phyloP scores from a whole-genome alignment of 2,113 vertebrate genomes.

The Calyptomena viridis region DNA sequence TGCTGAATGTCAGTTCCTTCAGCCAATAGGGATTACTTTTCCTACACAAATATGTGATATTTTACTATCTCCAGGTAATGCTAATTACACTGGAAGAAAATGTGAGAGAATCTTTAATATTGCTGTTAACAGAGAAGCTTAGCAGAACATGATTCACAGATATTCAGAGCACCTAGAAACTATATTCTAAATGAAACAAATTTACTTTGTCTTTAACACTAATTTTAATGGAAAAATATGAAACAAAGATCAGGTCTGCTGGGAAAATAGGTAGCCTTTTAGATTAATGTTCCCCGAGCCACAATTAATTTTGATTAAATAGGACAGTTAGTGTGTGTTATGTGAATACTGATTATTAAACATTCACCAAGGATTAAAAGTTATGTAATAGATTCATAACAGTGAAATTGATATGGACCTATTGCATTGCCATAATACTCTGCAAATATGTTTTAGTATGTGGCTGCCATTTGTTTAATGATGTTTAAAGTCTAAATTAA shows the following conservation, averaged over 20 bases:
- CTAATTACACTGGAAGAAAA: conserved; percentile 35
- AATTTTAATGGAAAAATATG: conserved; percentile 63
- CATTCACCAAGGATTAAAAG: conserved; percentile 60
- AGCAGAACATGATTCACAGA: conserved; percentile 23
- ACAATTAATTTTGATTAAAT: conserved; percentile 76
- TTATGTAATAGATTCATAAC: conserved; percentile 60
- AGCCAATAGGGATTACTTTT: conserved; percentile 29
- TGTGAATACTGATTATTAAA: conserved; percentile 70
- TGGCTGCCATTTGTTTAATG: conserved; percentile 58
- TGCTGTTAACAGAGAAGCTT: conserved; percentile 22
- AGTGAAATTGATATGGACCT: conserved; percentile 37
- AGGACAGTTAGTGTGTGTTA: conserved; percentile 69
- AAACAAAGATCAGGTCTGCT: conserved; percentile 65
- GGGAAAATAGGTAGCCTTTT: conserved; percentile 68
- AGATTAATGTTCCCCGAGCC: conserved; percentile 70
- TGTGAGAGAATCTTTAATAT: conserved; percentile 2
- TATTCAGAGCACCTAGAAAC: conserved; percentile 32
- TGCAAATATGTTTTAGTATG: conserved; percentile 53
- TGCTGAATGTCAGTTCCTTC: conserved; percentile 4
- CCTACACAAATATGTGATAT: conserved; percentile 35
- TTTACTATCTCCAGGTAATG: conserved; percentile 39
- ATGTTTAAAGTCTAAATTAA: conserved; percentile 64
- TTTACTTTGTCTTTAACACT: conserved; percentile 50
- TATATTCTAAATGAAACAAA: conserved; percentile 52
- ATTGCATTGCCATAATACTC: not conserved